Conservation (phyloP, 1,140 invertebrate genomes). For the Sminthurinus signatus region DNA sequence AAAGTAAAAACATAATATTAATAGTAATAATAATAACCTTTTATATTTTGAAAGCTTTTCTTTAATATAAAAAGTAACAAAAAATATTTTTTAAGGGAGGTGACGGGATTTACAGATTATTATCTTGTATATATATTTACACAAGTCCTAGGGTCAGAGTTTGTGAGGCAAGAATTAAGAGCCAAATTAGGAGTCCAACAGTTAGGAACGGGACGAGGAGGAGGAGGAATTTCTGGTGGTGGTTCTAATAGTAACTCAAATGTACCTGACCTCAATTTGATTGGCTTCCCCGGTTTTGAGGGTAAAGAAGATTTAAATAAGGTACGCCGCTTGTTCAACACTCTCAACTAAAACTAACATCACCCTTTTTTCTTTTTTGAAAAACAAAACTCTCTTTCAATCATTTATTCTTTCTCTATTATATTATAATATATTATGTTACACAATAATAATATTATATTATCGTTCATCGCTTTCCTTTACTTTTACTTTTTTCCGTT, state of each 20-base stretch:
- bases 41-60: too few relatives aligned
- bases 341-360: not conserved
- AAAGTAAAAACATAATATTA: not conserved
- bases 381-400: not conserved
- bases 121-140: not conserved
- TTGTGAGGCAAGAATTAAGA: constrained; percentile 79
- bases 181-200: constrained; percentile 76
- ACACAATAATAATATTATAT: not conserved
- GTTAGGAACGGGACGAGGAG: constrained; percentile 48
- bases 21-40: not conserved
- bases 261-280: constrained; percentile 40
- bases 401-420: not conserved
- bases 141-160: constrained; percentile 56
- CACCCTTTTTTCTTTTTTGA: not conserved
- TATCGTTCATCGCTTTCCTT: too few relatives aligned
- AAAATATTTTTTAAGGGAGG: not conserved
- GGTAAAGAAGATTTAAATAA: constrained; percentile 18
- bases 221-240: constrained; percentile 5
- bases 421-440: too few relatives aligned
- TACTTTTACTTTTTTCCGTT: too few relatives aligned
- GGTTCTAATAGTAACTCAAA: not conserved
- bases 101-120: too few relatives aligned
- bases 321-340: not conserved
- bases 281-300: constrained; percentile 30
- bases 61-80: not conserved